A percentile compares a stretch with the other conserved stretches of the same genome.
These are phyloP conservation scores for Lithophane socia DNA, from an alignment of 2,888 invertebrate species.

Conservation along the genomic window DNA sequence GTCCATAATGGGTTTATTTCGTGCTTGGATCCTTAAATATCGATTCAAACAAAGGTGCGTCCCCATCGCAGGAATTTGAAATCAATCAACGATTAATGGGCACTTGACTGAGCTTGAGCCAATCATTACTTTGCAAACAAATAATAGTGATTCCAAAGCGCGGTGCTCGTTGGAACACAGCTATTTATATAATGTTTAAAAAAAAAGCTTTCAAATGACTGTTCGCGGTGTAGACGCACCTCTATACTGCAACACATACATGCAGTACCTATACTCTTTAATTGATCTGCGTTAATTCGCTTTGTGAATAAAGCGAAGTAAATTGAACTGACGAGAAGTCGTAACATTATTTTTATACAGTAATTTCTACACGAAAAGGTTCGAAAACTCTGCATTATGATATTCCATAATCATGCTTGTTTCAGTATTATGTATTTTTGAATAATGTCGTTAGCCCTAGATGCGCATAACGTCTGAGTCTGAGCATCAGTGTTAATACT, in stretches of 20 bases:
- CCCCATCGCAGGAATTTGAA: background rate
- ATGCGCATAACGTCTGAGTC: slow-evolving; percentile 7
- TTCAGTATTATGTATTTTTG: background rate
- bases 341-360: background rate
- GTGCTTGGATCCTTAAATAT: slow-evolving; percentile 3
- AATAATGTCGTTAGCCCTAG: background rate
- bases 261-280: background rate
- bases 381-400: background rate
- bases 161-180: background rate
- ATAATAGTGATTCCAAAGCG: background rate
- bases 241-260: background rate
- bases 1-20: slow-evolving; percentile 16
- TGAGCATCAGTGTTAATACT: background rate
- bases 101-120: background rate
- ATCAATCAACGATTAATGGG: background rate
- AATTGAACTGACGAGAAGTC: slow-evolving; percentile 10
- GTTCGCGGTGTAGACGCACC: slow-evolving; percentile 9
- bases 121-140: background rate
- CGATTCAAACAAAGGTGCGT: background rate
- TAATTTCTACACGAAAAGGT: background rate
- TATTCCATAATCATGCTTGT: slow-evolving; percentile 23
- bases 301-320: background rate
- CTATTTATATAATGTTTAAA: background rate
- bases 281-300: slow-evolving; percentile 3
- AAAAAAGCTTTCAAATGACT: background rate